A percentile compares a stretch with the other conserved stretches of the same genome.
Evolutionary conservation across 2,797 vertebrate genomes (phyloP).

Genomic region (Squalus acanthias): DNA sequence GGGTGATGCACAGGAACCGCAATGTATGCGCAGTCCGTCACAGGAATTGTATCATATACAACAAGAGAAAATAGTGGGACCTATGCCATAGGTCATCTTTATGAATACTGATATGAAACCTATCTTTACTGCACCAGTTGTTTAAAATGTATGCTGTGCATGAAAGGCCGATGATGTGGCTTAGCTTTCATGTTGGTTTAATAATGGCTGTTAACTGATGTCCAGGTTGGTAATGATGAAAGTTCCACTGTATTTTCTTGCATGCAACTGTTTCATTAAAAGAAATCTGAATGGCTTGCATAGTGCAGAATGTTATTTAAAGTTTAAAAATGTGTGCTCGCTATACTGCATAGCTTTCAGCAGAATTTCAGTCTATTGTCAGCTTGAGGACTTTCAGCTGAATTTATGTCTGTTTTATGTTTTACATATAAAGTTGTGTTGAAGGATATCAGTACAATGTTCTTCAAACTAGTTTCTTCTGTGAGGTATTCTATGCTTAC

Average conservation of each 20-base stretch:
- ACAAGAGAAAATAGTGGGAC: not conserved
- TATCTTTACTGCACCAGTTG: conserved; percentile 50
- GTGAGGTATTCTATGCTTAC: not conserved
- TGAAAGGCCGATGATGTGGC: conserved; percentile 52
- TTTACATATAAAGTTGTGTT: not conserved
- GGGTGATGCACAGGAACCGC: not conserved
- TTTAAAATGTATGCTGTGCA: conserved; percentile 49
- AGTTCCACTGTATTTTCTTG: conserved; percentile 52
- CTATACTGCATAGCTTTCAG: not conserved
- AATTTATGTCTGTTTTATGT: not conserved
- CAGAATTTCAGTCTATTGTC: not conserved
- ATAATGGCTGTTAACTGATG: conserved; percentile 45
- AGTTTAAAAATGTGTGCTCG: not conserved
- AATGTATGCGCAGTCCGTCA: not conserved
- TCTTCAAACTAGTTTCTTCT: not conserved
- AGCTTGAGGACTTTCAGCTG: not conserved
- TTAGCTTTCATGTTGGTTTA: conserved; percentile 54
- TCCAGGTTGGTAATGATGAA: conserved; percentile 52
- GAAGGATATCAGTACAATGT: not conserved
- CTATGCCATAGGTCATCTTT: not conserved
- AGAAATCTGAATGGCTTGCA: conserved; percentile 61
- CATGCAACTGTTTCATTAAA: conserved; percentile 70
- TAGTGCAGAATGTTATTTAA: conserved; percentile 55
- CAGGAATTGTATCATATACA: not conserved
- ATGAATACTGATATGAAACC: not conserved